Base-by-base conservation (phyloP, 2,113 vertebrate genomes). In the Axis porcinus region DNA sequence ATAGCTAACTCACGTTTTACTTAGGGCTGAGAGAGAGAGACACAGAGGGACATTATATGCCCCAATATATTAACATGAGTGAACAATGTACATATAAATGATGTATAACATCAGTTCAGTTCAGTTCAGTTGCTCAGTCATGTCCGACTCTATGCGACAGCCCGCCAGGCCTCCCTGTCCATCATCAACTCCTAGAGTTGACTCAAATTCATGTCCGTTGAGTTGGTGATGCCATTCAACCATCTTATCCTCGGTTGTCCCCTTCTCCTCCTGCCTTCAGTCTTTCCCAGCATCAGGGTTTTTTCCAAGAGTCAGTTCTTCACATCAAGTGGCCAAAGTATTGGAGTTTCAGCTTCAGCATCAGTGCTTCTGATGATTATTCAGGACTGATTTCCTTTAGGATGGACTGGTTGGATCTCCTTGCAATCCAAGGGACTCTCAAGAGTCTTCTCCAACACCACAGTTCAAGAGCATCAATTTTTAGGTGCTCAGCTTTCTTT, bases 401-500 rank as follows among this genome's bases (percentile, higher is more conserved):
- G 60, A 21, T 67, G 64, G 33, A 36, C 33, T 33, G 28, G 6
- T 62, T 62, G 60, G 28, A 33, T 33, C 3, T 33, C 60, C 7
- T 33, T 33, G 28, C 13, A 33, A 1, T 62, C 28, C 14, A 62
- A 62, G 14, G 28, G 28, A 62, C 28, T 62, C 60, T 30, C 60
- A 62, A 62, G 14, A 62, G 60, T 62, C 60, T 33, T 62, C 60
- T 62, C 5, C 60, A 62, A 33, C 28, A 62, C 60, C 14, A 62
- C 60, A 62, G 60, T 62, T 33, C 28, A 33, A 62, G 7, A 62
- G 6, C 28, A 62, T 62, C 60, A 62, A 1, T 33, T 62, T 14
- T 33, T 62, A 0, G 0, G 30, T 1, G 7, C 60, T 62, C 60
- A 62, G 28, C 60, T 62, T 33, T 33, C 28, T 15, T 62, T 33